phyloP scores from a whole-genome alignment of 2,113 vertebrate genomes.

The Egretta garzetta region DNA sequence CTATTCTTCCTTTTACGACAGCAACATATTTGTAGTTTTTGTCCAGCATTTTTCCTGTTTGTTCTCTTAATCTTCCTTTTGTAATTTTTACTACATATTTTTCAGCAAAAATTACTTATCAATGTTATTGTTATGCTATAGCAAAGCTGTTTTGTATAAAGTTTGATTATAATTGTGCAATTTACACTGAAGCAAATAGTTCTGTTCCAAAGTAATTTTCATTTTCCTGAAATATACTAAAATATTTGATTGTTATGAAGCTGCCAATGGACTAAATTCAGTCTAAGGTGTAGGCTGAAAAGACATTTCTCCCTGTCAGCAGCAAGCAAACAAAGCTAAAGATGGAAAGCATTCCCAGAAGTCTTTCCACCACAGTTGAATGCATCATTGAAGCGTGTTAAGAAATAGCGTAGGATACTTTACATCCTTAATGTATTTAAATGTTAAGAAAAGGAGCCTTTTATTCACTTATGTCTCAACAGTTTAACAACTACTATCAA shows the following conservation, averaged over 20 bases:
- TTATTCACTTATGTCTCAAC: neutral
- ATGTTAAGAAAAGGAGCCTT: neutral
- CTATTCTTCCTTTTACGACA: neutral
- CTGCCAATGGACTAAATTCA: slow-evolving; percentile 24
- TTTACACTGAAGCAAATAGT: neutral
- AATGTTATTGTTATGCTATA: neutral
- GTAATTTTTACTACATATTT: neutral
- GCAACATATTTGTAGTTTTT: neutral
- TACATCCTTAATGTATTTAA: neutral
- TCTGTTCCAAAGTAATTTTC: neutral
- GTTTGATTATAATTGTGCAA: neutral
- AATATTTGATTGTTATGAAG: neutral
- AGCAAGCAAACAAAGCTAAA: neutral
- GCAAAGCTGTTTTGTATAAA: neutral
- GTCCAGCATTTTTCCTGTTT: neutral
- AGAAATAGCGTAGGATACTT: neutral
- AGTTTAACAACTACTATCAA: neutral
- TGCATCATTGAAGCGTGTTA: neutral
- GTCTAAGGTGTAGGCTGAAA: neutral
- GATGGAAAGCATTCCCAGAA: slow-evolving; percentile 4
- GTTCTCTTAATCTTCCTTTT: neutral
- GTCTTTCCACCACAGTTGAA: neutral
- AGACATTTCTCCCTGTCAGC: neutral
- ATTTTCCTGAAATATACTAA: neutral
- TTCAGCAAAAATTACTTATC: neutral